Percentiles rank a stretch among this genome's conserved stretches.
These are phyloP conservation scores for Salmo trutta DNA, from an alignment of 2,797 vertebrate species.

Conservation along the genomic window DNA sequence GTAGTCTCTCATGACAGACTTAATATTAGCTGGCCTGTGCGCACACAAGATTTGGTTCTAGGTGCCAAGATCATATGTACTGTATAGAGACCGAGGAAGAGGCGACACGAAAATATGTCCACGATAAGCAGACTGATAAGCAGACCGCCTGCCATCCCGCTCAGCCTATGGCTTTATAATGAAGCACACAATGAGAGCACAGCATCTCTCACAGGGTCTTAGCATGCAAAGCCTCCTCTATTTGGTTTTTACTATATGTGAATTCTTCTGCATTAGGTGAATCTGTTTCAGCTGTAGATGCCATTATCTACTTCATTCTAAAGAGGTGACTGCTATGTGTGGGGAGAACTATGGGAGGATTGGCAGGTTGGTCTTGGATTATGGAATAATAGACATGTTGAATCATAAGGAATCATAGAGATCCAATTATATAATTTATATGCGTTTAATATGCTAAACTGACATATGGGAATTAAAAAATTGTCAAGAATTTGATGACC, in stretches of 20 bases:
- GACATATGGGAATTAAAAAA: too few relatives aligned
- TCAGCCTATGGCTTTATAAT: neutral
- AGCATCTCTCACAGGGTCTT: slow-evolving; percentile 8
- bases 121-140: too few relatives aligned
- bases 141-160: neutral
- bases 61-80: too few relatives aligned
- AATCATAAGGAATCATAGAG: neutral
- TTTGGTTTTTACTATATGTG: neutral
- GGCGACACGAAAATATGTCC: too few relatives aligned
- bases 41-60: too few relatives aligned
- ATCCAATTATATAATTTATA: too few relatives aligned
- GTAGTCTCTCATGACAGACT: neutral
- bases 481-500: too few relatives aligned
- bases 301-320: neutral
- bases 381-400: neutral
- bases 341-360: neutral
- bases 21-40: neutral
- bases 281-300: slow-evolving; percentile 11
- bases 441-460: too few relatives aligned
- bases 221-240: neutral
- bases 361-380: neutral
- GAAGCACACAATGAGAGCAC: neutral
- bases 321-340: neutral
- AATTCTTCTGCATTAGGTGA: neutral
- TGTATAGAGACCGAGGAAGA: too few relatives aligned